Base-by-base conservation (phyloP, 2,797 vertebrate species). In the Psittacula echo region DNA sequence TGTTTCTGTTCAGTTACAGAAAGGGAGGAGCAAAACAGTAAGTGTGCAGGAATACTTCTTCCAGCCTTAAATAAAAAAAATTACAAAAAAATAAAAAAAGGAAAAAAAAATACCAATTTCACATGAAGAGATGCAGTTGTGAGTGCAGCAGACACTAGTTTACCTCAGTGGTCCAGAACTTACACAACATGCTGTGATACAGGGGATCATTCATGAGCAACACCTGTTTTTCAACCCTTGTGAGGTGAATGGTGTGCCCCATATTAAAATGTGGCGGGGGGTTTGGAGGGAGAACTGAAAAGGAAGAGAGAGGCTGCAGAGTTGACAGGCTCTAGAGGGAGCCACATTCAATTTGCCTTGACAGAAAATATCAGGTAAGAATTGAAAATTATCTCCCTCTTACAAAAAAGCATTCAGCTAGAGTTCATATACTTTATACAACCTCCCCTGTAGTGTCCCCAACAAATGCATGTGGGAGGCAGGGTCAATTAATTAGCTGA, bases 1-100 rank as follows among this genome's bases (percentile, higher is more conserved):
- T 90, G 85, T 93, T 95, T 97, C 89, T 95, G 58, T 92, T 93
- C 32, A 29, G 9, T 88, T 44, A 42, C 94, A 95, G 97, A 73
- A 87, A 86, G 17, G 41, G 56, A 95, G 22, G 67, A 74, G 51
- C 29, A 53, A 93, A 95, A 79, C 41, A 87, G 53, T 73, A 88
- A 91, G 85, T 50, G 48, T 92, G 56, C 54, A 87, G 15, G 37
- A 78, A 42, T 73, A 73, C 29, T 61, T 85, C 29, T 78, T 92
- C 90, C 37, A 85, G 60, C 45, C 20, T 77, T 74, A 94, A 67
- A 68, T 37, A 72, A 90, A 94, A 92, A 93, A 80, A 19, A 93
- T 62, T 56, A 37, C 76, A 90, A 93, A 58, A 67, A 39, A 74
- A 87, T 94, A 92, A 93, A 82, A 15, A 3, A 18, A 18, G 29